Conservation (phyloP, 2,797 vertebrate species). For the Argya squamiceps region DNA sequence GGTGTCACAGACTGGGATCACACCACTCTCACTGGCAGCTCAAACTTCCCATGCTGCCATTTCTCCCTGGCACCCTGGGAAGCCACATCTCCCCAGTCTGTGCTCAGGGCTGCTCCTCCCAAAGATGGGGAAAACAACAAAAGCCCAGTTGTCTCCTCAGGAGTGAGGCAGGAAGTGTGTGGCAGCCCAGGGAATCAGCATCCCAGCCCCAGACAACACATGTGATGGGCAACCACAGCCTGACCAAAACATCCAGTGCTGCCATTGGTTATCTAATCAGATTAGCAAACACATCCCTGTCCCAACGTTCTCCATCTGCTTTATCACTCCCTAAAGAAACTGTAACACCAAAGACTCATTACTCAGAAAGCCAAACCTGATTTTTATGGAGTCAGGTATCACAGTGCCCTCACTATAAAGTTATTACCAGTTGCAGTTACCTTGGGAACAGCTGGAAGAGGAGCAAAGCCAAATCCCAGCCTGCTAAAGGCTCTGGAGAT, state of each 20-base stretch:
- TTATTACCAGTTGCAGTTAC: neutral
- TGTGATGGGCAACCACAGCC: neutral
- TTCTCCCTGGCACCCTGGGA: neutral
- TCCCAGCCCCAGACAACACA: neutral
- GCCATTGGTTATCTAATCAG: neutral
- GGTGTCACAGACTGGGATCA: neutral
- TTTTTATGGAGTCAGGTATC: neutral
- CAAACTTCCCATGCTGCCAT: neutral
- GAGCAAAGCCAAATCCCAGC: neutral
- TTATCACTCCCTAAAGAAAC: neutral
- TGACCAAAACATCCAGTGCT: neutral
- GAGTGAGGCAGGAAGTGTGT: conserved; percentile 14
- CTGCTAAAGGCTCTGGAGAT: neutral
- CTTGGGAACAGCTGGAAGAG: neutral
- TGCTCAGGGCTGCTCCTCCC: neutral
- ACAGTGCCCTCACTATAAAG: neutral
- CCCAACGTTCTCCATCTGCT: neutral
- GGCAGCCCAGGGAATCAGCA: neutral
- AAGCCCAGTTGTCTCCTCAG: conserved; percentile 46
- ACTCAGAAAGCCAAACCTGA: neutral
- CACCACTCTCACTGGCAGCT: neutral
- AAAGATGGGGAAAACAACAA: conserved; percentile 13
- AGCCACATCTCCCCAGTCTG: neutral
- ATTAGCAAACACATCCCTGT: neutral
- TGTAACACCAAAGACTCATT: neutral